Conservation (phyloP, 2,113 vertebrate species). For the Hipposideros armiger region DNA sequence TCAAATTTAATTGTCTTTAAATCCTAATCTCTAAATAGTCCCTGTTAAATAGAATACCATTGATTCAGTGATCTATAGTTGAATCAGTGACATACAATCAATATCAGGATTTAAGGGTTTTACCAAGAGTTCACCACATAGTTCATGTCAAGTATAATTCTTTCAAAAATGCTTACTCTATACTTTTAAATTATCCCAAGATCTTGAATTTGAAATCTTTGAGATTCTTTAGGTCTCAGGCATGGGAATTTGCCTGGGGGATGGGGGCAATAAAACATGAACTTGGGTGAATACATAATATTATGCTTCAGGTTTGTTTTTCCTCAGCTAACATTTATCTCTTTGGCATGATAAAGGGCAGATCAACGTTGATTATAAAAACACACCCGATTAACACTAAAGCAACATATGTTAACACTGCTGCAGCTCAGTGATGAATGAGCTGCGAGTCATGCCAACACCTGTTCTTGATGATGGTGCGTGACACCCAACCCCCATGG, state of each 20-base stretch:
- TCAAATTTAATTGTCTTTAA: constrained; percentile 67
- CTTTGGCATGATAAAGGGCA: constrained; percentile 64
- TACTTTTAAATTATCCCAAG: background rate
- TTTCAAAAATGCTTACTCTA: background rate
- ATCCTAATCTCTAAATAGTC: constrained; percentile 55
- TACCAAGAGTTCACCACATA: constrained; percentile 41
- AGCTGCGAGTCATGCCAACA: constrained; percentile 42
- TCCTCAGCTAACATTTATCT: constrained; percentile 67
- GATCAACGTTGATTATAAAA: constrained; percentile 67
- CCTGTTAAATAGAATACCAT: constrained; percentile 46
- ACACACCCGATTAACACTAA: constrained; percentile 73
- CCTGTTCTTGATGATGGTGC: constrained; percentile 58
- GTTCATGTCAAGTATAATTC: background rate
- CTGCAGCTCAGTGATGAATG: constrained; percentile 59
- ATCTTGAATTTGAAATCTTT: constrained; percentile 8
- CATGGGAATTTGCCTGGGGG: background rate
- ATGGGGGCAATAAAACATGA: background rate
- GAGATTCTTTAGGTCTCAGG: background rate
- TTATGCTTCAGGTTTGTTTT: constrained; percentile 41
- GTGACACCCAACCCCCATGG: background rate
- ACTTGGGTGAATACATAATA: background rate
- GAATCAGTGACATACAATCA: constrained; percentile 51
- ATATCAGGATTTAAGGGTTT: constrained; percentile 62
- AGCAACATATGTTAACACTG: constrained; percentile 68
- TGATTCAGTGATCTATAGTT: constrained; percentile 52